These are phyloP conservation scores for Epizoanthus scotinus DNA, from an alignment of 92 coral and sea anemone species.

Conservation along the genomic window DNA sequence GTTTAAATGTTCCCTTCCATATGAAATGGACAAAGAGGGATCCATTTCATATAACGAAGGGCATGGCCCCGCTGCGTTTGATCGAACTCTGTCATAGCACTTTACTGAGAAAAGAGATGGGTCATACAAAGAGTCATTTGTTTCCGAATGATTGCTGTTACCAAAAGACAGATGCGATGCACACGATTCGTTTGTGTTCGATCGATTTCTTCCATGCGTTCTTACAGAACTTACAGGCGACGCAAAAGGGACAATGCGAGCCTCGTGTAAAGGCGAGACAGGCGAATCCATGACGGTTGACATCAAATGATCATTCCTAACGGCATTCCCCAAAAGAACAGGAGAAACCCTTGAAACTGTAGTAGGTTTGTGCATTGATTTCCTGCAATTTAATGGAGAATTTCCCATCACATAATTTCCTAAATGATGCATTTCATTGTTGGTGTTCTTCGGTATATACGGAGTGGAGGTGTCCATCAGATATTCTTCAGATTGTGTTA, in stretches of 20 bases:
- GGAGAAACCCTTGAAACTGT: slow-evolving; percentile 1
- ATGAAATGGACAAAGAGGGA: neutral
- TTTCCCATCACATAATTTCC: neutral
- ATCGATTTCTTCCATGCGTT: slow-evolving; percentile 7
- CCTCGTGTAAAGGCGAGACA: slow-evolving; percentile 13
- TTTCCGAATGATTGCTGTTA: neutral
- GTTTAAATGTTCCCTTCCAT: neutral
- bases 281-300: slow-evolving; percentile 3
- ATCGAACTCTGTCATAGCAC: neutral
- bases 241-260: neutral
- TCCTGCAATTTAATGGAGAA: neutral
- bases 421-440: neutral
- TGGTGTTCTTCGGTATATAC: neutral
- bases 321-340: neutral
- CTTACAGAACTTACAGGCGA: neutral
- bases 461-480: neutral
- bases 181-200: slow-evolving; percentile 8
- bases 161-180: neutral
- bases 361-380: neutral
- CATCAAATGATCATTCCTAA: neutral
- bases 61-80: neutral
- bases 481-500: slow-evolving; percentile 1
- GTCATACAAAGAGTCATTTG: neutral
- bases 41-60: neutral
- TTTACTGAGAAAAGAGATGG: neutral